A percentile compares a stretch with the other conserved stretches of the same genome.
Conservation (phyloP, 2,888 invertebrate species). For the Lucinisca nassula region DNA sequence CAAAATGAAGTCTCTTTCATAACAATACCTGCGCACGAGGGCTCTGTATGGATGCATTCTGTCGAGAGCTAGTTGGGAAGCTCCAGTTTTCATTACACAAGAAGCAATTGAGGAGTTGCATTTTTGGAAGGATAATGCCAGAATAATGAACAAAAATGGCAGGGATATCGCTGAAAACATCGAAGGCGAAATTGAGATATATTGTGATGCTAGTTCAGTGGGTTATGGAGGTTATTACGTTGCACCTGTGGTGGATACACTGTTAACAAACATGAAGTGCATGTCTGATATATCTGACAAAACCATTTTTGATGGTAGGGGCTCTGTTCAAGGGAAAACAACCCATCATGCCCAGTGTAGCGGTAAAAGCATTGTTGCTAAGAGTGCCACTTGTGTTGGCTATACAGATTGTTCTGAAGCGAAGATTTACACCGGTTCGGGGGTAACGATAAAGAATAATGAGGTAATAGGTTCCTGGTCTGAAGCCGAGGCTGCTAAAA, state of each 20-base stretch:
- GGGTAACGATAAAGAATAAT: not conserved
- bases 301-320: not conserved
- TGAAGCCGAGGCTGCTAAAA: constrained; percentile 31
- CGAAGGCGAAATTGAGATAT: not conserved
- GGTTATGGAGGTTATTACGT: constrained; percentile 46
- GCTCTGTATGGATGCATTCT: constrained; percentile 33
- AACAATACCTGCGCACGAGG: constrained; percentile 25
- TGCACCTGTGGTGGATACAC: not conserved
- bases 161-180: not conserved
- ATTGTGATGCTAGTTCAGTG: constrained; percentile 40
- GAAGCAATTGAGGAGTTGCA: constrained; percentile 30
- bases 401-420: too few species aligned
- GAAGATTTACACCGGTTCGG: too few species aligned
- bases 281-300: constrained; percentile 23
- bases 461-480: constrained; percentile 41
- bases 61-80: constrained; percentile 43
- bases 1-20: too few species aligned
- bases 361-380: too few species aligned
- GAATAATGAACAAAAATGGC: constrained; percentile 1
- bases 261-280: not conserved
- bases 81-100: constrained; percentile 22
- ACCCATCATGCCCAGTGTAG: too few species aligned
- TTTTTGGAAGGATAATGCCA: constrained; percentile 37
- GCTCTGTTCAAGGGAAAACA: too few species aligned
- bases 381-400: too few species aligned